Evolutionary conservation across 2,797 vertebrate genomes (phyloP), one percentile per base, ranked within the genome.

Genomic region (Girardinus metallicus): DNA sequence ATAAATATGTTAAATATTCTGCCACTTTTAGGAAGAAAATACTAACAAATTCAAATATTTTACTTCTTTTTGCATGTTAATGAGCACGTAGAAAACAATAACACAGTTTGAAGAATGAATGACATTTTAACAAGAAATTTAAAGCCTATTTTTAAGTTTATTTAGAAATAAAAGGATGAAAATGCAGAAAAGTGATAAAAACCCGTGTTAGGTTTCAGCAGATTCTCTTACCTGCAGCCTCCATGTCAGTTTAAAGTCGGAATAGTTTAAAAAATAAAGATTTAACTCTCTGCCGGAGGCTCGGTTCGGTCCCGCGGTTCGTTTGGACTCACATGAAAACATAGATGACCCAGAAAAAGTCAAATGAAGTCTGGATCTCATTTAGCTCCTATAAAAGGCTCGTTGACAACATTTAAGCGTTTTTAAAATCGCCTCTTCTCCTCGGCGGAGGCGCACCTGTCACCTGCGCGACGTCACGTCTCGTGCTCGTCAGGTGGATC

Each of bases 401-500:
- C 16, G 9, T 9, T 39, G 31, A 15, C 11, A 15, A 31, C 55
- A 60, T 60, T 13, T 29, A 36, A 21, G 29, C 62, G 16, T 21
- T 36, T 64, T 39, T 39, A 26, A 46, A 75, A 71, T 49, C 49
- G 43, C 1, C 29, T 47, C 16, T 16, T 5, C 36, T 36, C 26
- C 74, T 55, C 29, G 10, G 23, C 26, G 23, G 23, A 34, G 6
- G 0, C 26, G 18, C 53, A 29, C 53, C 53, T 70, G 12, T 68
- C 74, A 85, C 86, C 84, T 84, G 64, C 3, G 57, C 76, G 85
- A 89, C 85, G 82, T 88, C 82, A 84, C 39, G 85, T 84, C 91
- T 18, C 84, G 90, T 91, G 93, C 66, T 85, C 41, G 75, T 93
- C 93, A 92, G 88, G 88, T 83, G 90, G 62, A 11, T 74, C 43